Percentiles rank a stretch among this genome's conserved stretches.
phyloP scores from a whole-genome alignment of 2,797 vertebrate species.

The Ctenopoma kingsleyae region DNA sequence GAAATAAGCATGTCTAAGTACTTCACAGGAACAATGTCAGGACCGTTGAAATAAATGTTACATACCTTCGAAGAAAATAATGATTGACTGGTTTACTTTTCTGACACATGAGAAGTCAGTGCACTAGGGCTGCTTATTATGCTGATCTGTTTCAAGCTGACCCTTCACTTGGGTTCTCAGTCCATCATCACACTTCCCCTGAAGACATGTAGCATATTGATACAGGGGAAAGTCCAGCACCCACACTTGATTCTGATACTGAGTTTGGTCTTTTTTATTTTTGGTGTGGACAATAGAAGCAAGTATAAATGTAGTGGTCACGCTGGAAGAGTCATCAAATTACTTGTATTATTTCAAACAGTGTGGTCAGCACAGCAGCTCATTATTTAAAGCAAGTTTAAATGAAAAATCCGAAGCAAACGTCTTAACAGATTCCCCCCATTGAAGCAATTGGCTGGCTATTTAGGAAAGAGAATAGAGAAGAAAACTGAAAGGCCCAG shows the following conservation, averaged over 20 bases:
- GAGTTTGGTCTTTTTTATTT: not conserved
- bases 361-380: not conserved
- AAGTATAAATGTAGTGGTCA: not conserved
- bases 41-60: too few species aligned
- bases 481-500: conserved; percentile 38
- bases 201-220: conserved; percentile 7
- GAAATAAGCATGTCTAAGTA: too few species aligned
- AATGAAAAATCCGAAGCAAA: not conserved
- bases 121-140: conserved; percentile 33
- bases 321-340: not conserved
- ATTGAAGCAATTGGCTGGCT: conserved; percentile 12
- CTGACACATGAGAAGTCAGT: too few species aligned
- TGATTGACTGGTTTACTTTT: too few species aligned
- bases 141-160: conserved; percentile 49
- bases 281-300: not conserved
- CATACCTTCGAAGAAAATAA: too few species aligned
- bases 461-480: conserved; percentile 28
- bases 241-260: not conserved
- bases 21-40: too few species aligned
- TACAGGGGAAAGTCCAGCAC: not conserved
- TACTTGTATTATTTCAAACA: conserved; percentile 3
- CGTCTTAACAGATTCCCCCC: not conserved
- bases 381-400: not conserved
- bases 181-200: conserved; percentile 16
- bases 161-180: conserved; percentile 39